Conservation (phyloP, 2,797 vertebrate species). For the Alosa sapidissima region DNA sequence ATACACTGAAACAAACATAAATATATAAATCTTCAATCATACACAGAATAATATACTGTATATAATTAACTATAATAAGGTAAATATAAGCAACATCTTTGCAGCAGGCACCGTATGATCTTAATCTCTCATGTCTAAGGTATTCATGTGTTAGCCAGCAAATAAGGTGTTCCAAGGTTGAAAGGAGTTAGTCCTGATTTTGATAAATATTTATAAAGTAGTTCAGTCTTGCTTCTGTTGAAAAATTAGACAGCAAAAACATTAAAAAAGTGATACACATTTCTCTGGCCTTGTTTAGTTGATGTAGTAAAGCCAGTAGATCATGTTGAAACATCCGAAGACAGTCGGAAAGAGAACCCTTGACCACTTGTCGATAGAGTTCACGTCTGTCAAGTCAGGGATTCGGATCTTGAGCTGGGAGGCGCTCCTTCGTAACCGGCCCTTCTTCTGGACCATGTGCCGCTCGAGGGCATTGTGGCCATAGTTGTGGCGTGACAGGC, state of each 20-base stretch:
- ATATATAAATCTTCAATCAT: slow-evolving; percentile 44
- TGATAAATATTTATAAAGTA: slow-evolving; percentile 57
- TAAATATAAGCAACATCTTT: slow-evolving; percentile 54
- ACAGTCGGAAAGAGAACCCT: slow-evolving; percentile 98
- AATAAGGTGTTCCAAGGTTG: slow-evolving; percentile 85
- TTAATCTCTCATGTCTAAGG: slow-evolving; percentile 65
- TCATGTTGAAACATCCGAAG: slow-evolving; percentile 96
- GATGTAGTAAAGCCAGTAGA: slow-evolving; percentile 99
- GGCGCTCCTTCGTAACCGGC: slow-evolving; percentile 88
- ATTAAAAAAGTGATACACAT: slow-evolving; percentile 51
- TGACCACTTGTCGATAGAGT: slow-evolving; percentile 98
- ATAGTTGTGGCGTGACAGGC: slow-evolving; percentile 89
- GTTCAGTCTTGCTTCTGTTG: slow-evolving; percentile 83
- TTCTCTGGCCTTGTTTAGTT: slow-evolving; percentile 76
- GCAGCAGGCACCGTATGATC: slow-evolving; percentile 72
- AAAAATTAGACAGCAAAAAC: slow-evolving; percentile 72
- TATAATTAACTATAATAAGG: slow-evolving; percentile 3
- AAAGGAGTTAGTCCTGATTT: slow-evolving; percentile 78
- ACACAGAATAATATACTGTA: slow-evolving; percentile 49
- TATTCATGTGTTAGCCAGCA: slow-evolving; percentile 78
- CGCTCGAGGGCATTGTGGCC: slow-evolving; percentile 90
- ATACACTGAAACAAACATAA: slow-evolving; percentile 48
- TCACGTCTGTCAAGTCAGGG: slow-evolving; percentile 98
- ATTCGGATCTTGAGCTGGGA: slow-evolving; percentile 97
- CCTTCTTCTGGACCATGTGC: slow-evolving; percentile 94